phyloP scores from a whole-genome alignment of 2,888 invertebrate genomes.

The Agrilus cyanescens region DNA sequence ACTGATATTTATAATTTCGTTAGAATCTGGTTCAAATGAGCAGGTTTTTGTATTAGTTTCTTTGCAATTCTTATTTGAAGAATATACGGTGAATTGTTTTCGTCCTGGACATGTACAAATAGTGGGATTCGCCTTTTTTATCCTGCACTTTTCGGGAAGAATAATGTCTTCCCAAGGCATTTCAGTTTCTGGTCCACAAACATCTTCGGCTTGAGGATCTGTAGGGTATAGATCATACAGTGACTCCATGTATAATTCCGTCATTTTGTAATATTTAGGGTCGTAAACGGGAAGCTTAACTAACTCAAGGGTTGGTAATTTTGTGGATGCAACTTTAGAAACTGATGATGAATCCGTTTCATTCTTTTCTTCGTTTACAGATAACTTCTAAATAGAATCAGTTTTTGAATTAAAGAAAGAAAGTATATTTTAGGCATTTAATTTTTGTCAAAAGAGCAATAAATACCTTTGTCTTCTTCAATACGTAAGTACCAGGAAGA shows the following conservation, averaged over 20 bases:
- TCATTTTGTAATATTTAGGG: constrained; percentile 9
- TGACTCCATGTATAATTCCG: constrained; percentile 20
- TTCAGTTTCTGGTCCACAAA: constrained; percentile 13
- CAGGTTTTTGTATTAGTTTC: no score
- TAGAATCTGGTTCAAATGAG: no score
- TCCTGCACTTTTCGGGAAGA: constrained; percentile 10
- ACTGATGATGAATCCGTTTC: no score
- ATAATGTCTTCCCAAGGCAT: constrained; percentile 17
- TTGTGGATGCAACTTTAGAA: no score
- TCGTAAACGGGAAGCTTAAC: constrained; percentile 12
- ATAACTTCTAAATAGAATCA: no score
- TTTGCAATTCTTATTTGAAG: no score
- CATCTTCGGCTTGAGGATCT: constrained; percentile 7
- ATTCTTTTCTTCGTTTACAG: background rate
- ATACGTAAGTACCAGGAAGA: constrained; percentile 6
- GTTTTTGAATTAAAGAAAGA: no score
- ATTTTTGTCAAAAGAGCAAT: no score
- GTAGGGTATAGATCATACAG: constrained; percentile 14
- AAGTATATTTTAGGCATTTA: no score
- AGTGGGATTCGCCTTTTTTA: constrained; percentile 2
- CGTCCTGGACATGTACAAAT: no score
- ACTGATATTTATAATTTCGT: no score
- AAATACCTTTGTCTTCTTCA: constrained; percentile 1
- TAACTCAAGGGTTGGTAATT: background rate
- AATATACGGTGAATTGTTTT: no score